A percentile compares a stretch with the other conserved stretches of the same genome.
Evolutionary conservation across 2,797 vertebrate species (phyloP).

Genomic region (Ataeniobius toweri): DNA sequence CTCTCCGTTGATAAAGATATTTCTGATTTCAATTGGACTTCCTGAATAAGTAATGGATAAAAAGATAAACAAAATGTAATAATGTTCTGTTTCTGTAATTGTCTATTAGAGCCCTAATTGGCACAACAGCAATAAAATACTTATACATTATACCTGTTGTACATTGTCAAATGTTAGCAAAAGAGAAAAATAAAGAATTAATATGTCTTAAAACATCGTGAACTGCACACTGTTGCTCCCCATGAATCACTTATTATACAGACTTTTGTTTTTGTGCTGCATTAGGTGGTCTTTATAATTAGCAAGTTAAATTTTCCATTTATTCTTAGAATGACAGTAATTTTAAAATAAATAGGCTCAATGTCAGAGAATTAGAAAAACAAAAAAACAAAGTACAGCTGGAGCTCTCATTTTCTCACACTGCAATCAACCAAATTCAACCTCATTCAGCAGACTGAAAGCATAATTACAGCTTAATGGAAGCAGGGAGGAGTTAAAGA

Average conservation of each 20-base stretch:
- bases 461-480: constrained; percentile 7
- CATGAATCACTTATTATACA: neutral
- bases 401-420: constrained; percentile 45
- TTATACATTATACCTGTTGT: neutral
- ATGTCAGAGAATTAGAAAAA: neutral
- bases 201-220: neutral
- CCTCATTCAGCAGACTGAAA: constrained; percentile 51
- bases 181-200: neutral
- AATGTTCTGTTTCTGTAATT: neutral
- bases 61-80: neutral
- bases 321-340: constrained; percentile 3
- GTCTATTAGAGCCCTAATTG: neutral
- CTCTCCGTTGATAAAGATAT: neutral
- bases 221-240: neutral
- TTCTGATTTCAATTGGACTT: neutral
- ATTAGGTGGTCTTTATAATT: neutral
- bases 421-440: constrained; percentile 44
- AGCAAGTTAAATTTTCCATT: neutral
- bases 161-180: neutral
- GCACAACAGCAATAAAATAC: neutral
- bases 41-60: neutral
- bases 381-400: constrained; percentile 35
- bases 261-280: neutral
- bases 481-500: constrained; percentile 14
- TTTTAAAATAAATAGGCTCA: neutral